These are phyloP conservation scores for Ostrea denselamellosa DNA, from an alignment of 1,140 invertebrate species.

Conservation along the genomic window DNA sequence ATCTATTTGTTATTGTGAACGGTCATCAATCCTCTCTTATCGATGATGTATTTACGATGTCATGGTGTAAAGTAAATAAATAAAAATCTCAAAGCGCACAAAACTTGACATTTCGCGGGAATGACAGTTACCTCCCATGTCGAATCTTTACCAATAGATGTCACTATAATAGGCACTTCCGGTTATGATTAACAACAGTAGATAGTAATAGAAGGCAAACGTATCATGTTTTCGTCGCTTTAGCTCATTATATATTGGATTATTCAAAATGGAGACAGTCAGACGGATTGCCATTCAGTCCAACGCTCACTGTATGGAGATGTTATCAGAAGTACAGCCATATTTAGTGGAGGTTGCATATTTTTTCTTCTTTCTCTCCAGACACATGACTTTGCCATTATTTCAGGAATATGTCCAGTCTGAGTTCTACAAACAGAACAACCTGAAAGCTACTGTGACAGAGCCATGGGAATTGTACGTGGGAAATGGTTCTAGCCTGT, in stretches of 20 bases:
- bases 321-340: conserved; percentile 56
- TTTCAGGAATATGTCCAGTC: conserved; percentile 75
- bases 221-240: background rate
- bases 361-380: conserved; percentile 71
- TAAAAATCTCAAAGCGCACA: too few relatives aligned
- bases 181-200: background rate
- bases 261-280: conserved; percentile 12
- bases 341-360: conserved; percentile 74
- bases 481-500: conserved; percentile 50
- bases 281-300: background rate
- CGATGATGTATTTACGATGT: too few relatives aligned
- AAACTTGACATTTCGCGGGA: background rate
- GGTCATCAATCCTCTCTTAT: too few relatives aligned
- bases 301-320: conserved; percentile 13
- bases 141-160: background rate
- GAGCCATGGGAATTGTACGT: background rate
- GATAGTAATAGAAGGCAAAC: background rate
- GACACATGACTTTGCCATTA: conserved; percentile 75
- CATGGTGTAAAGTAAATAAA: background rate
- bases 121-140: background rate
- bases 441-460: conserved; percentile 51
- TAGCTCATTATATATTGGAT: background rate
- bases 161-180: background rate
- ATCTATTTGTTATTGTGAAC: too few relatives aligned
- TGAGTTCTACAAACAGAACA: conserved; percentile 67